phyloP scores from a whole-genome alignment of 2,113 vertebrate genomes.

The Oncorhynchus clarkii region DNA sequence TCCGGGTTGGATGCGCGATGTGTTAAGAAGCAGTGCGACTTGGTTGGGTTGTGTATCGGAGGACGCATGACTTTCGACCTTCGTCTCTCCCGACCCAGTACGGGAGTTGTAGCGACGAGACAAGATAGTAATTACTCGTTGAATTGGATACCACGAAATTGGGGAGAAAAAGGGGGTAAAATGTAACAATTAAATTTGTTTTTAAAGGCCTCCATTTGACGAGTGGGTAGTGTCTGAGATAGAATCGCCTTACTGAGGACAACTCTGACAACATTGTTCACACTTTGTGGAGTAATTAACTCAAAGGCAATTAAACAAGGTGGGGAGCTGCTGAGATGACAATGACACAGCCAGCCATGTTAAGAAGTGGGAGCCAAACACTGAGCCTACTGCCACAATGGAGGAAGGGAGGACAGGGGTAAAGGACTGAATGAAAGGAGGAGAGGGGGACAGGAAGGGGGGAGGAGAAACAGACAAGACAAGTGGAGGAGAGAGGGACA shows the following conservation, averaged over 20 bases:
- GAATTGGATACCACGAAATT: too few species aligned
- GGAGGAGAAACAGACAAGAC: not conserved
- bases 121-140: too few species aligned
- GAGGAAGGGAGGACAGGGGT: not conserved
- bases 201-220: slow-evolving; percentile 51
- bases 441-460: not conserved
- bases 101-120: too few species aligned
- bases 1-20: too few species aligned
- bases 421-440: not conserved
- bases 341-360: slow-evolving; percentile 42
- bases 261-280: slow-evolving; percentile 74
- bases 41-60: too few species aligned
- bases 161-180: too few species aligned
- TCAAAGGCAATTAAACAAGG: slow-evolving; percentile 74
- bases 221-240: slow-evolving; percentile 49
- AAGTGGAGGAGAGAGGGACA: too few species aligned
- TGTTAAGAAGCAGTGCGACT: too few species aligned
- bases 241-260: slow-evolving; percentile 47
- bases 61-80: too few species aligned
- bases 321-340: slow-evolving; percentile 66
- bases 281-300: slow-evolving; percentile 75
- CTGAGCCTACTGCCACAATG: not conserved
- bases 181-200: too few species aligned
- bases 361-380: slow-evolving; percentile 40
- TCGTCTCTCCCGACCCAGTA: too few species aligned